Evolutionary conservation across 2,888 invertebrate species (phyloP).

Genomic region (Drosophila paranaensis): DNA sequence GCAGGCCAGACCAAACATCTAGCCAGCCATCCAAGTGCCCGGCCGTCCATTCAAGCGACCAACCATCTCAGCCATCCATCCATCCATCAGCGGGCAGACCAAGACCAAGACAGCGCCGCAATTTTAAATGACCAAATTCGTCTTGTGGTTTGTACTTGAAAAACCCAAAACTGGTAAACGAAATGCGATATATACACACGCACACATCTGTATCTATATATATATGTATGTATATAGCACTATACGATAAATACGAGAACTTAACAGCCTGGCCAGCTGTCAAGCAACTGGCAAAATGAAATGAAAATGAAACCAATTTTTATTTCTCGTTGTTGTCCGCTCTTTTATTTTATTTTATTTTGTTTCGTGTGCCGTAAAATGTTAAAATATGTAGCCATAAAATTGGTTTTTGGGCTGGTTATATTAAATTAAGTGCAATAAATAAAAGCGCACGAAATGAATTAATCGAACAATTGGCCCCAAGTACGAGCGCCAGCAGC

Average conservation of each 20-base stretch:
- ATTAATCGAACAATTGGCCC: constrained; percentile 49
- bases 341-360: constrained; percentile 16
- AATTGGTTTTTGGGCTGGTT: constrained; percentile 55
- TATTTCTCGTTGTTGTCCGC: constrained; percentile 13
- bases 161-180: constrained; percentile 71
- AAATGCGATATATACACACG: constrained; percentile 58
- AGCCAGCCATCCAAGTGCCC: constrained; percentile 26
- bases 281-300: constrained; percentile 61
- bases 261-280: constrained; percentile 52
- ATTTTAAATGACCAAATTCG: constrained; percentile 80
- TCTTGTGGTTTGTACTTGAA: constrained; percentile 79
- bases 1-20: constrained; percentile 55
- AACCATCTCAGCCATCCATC: constrained; percentile 26
- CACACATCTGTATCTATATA: background rate
- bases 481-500: constrained; percentile 10
- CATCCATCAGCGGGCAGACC: constrained; percentile 57
- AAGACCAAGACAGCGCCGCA: constrained; percentile 62
- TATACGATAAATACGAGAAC: constrained; percentile 43
- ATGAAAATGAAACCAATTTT: constrained; percentile 66
- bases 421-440: constrained; percentile 58
- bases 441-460: constrained; percentile 59
- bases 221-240: constrained; percentile 7
- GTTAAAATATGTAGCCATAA: constrained; percentile 76
- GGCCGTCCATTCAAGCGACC: constrained; percentile 9
- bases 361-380: constrained; percentile 39